phyloP scores from a whole-genome alignment of 2,113 vertebrate genomes.

The Hystrix cristata region DNA sequence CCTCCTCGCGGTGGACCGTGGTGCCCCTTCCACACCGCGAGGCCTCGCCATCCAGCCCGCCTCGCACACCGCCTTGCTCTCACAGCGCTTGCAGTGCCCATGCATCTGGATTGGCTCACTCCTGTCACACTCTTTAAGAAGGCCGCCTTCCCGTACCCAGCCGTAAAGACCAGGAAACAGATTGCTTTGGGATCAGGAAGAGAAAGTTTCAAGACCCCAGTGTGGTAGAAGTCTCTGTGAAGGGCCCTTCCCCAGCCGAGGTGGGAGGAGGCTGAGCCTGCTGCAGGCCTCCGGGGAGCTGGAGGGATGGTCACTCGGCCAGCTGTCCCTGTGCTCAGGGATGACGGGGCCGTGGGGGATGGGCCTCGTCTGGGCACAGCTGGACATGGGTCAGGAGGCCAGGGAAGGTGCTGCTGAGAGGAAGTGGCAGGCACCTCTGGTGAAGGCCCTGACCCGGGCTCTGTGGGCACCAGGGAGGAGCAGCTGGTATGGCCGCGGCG shows the following conservation, averaged over 20 bases:
- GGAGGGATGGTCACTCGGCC: fast-evolving
- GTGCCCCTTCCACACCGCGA: background rate
- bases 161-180: fast-evolving
- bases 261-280: background rate
- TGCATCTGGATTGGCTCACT: background rate
- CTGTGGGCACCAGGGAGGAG: background rate
- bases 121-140: background rate
- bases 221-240: too few relatives aligned
- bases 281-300: background rate
- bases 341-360: fast-evolving
- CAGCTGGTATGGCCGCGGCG: background rate
- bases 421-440: too few relatives aligned
- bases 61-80: too few relatives aligned
- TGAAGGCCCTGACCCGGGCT: background rate
- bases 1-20: background rate
- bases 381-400: background rate
- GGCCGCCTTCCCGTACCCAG: background rate
- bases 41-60: too few relatives aligned
- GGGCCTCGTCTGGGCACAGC: fast-evolving
- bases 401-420: background rate
- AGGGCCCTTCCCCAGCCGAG: background rate
- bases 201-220: background rate
- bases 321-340: background rate
- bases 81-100: background rate
- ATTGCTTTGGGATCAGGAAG: background rate